Conservation (phyloP, 2,113 vertebrate genomes). For the Psettodes erumei region DNA sequence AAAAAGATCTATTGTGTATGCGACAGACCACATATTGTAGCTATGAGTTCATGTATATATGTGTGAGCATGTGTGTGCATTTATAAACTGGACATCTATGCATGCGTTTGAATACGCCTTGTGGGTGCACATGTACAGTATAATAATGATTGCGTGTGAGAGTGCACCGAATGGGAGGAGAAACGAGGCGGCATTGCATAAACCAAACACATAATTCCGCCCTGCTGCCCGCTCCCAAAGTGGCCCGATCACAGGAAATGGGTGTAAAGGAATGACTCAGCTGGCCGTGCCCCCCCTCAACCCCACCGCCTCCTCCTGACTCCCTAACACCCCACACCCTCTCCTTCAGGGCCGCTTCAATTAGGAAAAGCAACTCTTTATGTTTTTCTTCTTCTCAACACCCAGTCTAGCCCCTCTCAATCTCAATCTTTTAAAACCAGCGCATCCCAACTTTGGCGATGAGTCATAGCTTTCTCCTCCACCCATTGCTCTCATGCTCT, state of each 20-base stretch:
- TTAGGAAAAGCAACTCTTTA: constrained; percentile 69
- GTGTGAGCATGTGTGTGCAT: background rate
- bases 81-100: background rate
- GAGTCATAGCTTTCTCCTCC: constrained; percentile 80
- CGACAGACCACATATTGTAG: background rate
- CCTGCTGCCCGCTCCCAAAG: constrained; percentile 43
- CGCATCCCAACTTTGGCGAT: constrained; percentile 63
- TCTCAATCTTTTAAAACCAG: constrained; percentile 43
- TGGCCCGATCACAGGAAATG: constrained; percentile 72
- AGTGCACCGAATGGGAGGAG: constrained; percentile 22
- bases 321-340: constrained; percentile 56
- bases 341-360: constrained; percentile 66
- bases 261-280: constrained; percentile 76
- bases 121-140: background rate
- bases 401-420: constrained; percentile 27
- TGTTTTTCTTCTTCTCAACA: constrained; percentile 65
- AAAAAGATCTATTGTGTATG: background rate
- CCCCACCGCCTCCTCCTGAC: constrained; percentile 18
- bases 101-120: background rate
- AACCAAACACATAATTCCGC: constrained; percentile 49
- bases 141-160: constrained; percentile 38
- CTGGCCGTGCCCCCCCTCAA: constrained; percentile 59
- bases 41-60: constrained; percentile 2
- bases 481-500: constrained; percentile 66
- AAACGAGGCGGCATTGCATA: constrained; percentile 34